phyloP scores from a whole-genome alignment of 2,888 invertebrate genomes.

The Meandrusa payeni region DNA sequence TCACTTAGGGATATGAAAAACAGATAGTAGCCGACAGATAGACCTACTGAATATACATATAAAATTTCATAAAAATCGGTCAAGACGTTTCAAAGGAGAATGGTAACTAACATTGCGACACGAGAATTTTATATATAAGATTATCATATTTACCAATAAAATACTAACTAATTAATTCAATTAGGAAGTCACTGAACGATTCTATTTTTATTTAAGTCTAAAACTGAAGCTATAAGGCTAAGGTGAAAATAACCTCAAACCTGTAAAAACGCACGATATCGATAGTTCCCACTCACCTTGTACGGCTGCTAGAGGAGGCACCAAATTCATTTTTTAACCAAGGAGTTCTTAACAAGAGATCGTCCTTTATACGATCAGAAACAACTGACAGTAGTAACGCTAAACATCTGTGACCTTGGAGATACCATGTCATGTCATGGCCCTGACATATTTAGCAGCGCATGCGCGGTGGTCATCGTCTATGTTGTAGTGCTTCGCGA shows the following conservation, averaged over 20 bases:
- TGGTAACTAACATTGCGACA: no score
- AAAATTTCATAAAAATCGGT: no score
- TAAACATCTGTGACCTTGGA: slow-evolving; percentile 72
- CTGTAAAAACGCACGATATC: background rate
- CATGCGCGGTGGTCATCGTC: slow-evolving; percentile 50
- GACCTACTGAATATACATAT: no score
- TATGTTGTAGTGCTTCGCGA: slow-evolving; percentile 9
- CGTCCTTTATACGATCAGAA: slow-evolving; percentile 33
- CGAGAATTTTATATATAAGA: no score
- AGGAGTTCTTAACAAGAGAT: slow-evolving; percentile 25
- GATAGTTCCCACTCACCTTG: slow-evolving; percentile 40
- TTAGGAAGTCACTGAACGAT: background rate
- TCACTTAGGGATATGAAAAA: no score
- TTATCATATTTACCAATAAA: no score
- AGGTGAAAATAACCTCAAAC: slow-evolving; percentile 13
- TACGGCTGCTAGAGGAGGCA: slow-evolving; percentile 44
- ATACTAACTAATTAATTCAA: background rate
- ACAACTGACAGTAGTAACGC: slow-evolving; percentile 36
- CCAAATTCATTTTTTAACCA: slow-evolving; percentile 46
- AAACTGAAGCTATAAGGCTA: background rate
- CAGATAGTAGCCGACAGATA: no score
- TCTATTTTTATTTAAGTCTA: slow-evolving; percentile 4
- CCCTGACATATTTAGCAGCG: slow-evolving; percentile 65
- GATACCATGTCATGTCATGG: slow-evolving; percentile 47
- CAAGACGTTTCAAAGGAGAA: no score